Percentiles rank a stretch among this genome's conserved stretches.
These are phyloP conservation scores for Echinarachnius parma DNA, from an alignment of 53 echinoderm and acorn worm genomes.

Conservation along the genomic window DNA sequence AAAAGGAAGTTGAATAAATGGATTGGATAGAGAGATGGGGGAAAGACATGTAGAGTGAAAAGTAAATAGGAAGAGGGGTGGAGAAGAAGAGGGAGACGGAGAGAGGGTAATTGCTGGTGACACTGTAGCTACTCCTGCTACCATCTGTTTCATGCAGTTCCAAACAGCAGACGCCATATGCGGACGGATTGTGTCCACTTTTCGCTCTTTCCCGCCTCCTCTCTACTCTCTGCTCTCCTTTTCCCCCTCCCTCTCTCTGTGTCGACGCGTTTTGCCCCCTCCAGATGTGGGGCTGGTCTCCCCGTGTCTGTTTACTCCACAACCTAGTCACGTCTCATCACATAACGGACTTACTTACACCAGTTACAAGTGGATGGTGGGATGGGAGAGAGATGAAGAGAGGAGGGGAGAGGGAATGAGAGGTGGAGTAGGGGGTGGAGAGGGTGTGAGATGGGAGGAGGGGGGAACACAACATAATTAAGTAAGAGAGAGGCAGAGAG, in stretches of 20 bases:
- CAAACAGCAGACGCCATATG: slow-evolving; percentile 42
- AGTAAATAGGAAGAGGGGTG: too few species aligned
- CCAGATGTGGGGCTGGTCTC: slow-evolving; percentile 38
- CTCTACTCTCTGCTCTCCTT: too few species aligned
- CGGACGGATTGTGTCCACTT: slow-evolving; percentile 18
- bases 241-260: too few species aligned
- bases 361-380: neutral
- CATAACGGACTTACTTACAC: neutral
- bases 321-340: slow-evolving; percentile 34
- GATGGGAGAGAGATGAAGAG: neutral
- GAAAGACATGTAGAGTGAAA: neutral
- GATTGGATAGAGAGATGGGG: neutral
- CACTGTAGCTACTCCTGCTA: slow-evolving; percentile 47
- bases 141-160: slow-evolving; percentile 32
- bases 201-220: slow-evolving; percentile 28
- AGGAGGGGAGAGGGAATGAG: neutral
- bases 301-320: slow-evolving; percentile 16
- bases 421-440: neutral
- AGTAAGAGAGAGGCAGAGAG: neutral
- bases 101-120: neutral
- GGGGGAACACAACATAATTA: too few species aligned
- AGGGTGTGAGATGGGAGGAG: neutral
- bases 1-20: too few species aligned
- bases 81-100: neutral
- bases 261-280: too few species aligned